These are phyloP conservation scores for Alethe castanea DNA, from an alignment of 2,113 vertebrate genomes.

Conservation along the genomic window DNA sequence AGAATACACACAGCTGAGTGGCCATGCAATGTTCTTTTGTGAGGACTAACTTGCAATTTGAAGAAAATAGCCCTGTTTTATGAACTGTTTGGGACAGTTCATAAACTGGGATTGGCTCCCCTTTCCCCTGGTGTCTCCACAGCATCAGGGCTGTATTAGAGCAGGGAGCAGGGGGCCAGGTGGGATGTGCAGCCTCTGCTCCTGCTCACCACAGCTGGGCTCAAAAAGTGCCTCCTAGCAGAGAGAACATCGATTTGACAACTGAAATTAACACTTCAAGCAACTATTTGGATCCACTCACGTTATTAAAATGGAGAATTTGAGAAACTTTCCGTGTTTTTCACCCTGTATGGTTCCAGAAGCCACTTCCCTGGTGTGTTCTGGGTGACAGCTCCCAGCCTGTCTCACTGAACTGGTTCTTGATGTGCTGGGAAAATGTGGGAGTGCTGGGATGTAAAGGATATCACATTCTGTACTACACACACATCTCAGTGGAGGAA, in stretches of 20 bases:
- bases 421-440: background rate
- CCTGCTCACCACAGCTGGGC: background rate
- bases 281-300: background rate
- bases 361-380: background rate
- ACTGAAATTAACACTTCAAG: background rate
- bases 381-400: background rate
- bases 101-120: background rate
- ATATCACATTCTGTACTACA: background rate
- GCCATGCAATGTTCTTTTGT: background rate
- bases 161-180: background rate
- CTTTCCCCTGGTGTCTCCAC: background rate
- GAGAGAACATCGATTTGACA: background rate
- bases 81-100: background rate
- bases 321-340: fast-evolving
- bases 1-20: background rate
- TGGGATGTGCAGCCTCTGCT: background rate
- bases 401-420: background rate
- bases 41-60: background rate
- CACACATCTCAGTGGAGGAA: background rate
- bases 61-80: background rate
- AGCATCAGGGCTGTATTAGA: background rate
- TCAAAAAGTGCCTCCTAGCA: background rate
- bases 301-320: background rate
- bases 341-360: background rate
- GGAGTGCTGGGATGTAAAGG: background rate